A percentile compares a stretch with the other conserved stretches of the same genome.
Evolutionary conservation across 2,797 vertebrate species (phyloP).

Genomic region (Diplodus puntazzo): DNA sequence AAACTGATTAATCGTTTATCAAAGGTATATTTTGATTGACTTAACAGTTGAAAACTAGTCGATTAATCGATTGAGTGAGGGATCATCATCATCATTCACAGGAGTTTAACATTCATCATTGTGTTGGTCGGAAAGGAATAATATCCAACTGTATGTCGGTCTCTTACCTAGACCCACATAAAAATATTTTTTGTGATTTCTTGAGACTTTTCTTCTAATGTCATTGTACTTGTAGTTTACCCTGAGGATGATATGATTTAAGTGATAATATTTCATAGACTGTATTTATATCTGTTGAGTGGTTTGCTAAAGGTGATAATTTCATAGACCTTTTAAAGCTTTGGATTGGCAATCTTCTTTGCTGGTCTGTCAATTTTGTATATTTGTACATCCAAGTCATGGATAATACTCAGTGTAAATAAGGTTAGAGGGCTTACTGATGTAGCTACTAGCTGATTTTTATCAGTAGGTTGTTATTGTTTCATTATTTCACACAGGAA

Average conservation of each 20-base stretch:
- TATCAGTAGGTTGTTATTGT: slow-evolving; percentile 56
- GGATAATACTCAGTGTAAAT: slow-evolving; percentile 43
- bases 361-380: slow-evolving; percentile 10
- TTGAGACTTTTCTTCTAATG: neutral
- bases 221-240: neutral
- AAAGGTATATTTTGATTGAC: too few relatives aligned
- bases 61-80: too few relatives aligned
- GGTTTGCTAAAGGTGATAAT: neutral
- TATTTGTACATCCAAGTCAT: slow-evolving; percentile 39
- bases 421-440: slow-evolving; percentile 26
- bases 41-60: too few relatives aligned
- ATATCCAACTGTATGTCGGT: neutral
- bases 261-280: neutral
- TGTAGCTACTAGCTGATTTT: slow-evolving; percentile 59
- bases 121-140: neutral
- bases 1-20: too few relatives aligned
- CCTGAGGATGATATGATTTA: neutral
- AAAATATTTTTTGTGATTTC: too few relatives aligned
- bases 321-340: slow-evolving; percentile 9
- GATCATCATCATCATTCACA: neutral
- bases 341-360: neutral
- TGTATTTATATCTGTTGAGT: neutral
- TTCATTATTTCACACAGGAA: slow-evolving; percentile 31
- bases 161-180: neutral
- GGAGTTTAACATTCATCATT: slow-evolving; percentile 9